Evolutionary conservation across 2,888 invertebrate genomes (phyloP).

Genomic region (Linyphia triangularis): DNA sequence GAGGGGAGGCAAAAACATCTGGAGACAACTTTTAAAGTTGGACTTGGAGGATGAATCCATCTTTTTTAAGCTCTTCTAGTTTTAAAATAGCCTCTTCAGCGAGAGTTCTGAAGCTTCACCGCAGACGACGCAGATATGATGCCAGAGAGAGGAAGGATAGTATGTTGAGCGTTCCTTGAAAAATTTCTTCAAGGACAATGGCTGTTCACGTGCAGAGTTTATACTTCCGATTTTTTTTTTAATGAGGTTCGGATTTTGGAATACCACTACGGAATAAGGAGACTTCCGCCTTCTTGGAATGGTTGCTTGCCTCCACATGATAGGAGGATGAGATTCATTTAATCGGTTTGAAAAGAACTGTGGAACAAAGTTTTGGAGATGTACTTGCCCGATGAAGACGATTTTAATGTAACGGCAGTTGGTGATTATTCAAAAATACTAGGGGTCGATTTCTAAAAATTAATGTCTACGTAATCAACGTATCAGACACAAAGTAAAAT

Average conservation of each 20-base stretch:
- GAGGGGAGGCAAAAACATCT: slow-evolving; percentile 3
- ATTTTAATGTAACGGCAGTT: too few species aligned
- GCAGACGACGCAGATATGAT: slow-evolving; percentile 69
- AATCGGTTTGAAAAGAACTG: not conserved
- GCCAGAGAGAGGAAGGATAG: slow-evolving; percentile 55
- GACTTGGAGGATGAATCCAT: slow-evolving; percentile 27
- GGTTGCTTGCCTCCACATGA: not conserved
- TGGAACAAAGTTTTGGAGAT: too few species aligned
- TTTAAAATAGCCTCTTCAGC: slow-evolving; percentile 46
- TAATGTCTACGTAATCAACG: too few species aligned
- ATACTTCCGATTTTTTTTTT: slow-evolving; percentile 30
- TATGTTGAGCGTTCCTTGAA: slow-evolving; percentile 34
- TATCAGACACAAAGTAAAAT: too few species aligned
- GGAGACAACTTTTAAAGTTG: slow-evolving; percentile 32
- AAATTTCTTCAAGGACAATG: slow-evolving; percentile 63
- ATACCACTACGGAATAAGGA: not conserved
- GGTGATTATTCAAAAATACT: too few species aligned
- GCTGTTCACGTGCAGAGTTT: slow-evolving; percentile 58
- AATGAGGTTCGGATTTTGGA: not conserved
- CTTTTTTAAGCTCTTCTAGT: slow-evolving; percentile 43
- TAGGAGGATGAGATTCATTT: not conserved
- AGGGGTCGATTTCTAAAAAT: not conserved
- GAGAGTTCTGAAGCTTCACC: slow-evolving; percentile 29
- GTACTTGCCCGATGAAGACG: too few species aligned
- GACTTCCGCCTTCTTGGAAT: slow-evolving; percentile 26